Evolutionary conservation across 1,140 invertebrate genomes (phyloP).

Genomic region (Cotesia typhae): DNA sequence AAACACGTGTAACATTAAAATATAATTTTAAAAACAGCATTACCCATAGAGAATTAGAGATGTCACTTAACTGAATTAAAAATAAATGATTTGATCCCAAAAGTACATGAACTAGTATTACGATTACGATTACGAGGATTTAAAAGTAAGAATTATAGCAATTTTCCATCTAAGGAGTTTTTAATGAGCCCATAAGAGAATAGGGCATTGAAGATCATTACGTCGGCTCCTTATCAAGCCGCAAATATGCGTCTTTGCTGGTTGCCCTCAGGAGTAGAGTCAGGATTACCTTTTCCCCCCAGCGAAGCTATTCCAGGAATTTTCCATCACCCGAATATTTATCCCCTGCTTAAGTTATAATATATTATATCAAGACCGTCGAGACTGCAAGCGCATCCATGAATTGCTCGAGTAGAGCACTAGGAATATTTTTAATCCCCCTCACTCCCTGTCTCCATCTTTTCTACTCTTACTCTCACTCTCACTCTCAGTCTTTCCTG

Average conservation of each 20-base stretch:
- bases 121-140: too few relatives aligned
- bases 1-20: too few relatives aligned
- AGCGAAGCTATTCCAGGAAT: slow-evolving; percentile 31
- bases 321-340: slow-evolving; percentile 37
- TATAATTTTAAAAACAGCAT: too few relatives aligned
- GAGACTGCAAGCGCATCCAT: slow-evolving; percentile 25
- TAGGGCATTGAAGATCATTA: slow-evolving; percentile 26
- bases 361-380: slow-evolving; percentile 1
- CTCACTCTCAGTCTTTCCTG: background rate
- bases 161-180: slow-evolving; percentile 29
- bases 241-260: slow-evolving; percentile 23
- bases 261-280: slow-evolving; percentile 6
- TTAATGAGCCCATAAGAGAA: slow-evolving; percentile 13
- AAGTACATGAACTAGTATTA: too few relatives aligned
- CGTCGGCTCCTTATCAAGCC: slow-evolving; percentile 35
- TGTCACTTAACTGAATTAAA: too few relatives aligned
- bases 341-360: background rate
- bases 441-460: background rate
- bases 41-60: too few relatives aligned
- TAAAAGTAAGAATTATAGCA: background rate
- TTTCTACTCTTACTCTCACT: background rate
- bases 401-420: slow-evolving; percentile 19
- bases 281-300: background rate
- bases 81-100: too few relatives aligned
- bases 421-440: slow-evolving; percentile 38